A percentile compares a stretch with the other conserved stretches of the same genome.
These are phyloP conservation scores for Elymnias hypermnestra DNA, from an alignment of 1,140 invertebrate species.

Conservation along the genomic window DNA sequence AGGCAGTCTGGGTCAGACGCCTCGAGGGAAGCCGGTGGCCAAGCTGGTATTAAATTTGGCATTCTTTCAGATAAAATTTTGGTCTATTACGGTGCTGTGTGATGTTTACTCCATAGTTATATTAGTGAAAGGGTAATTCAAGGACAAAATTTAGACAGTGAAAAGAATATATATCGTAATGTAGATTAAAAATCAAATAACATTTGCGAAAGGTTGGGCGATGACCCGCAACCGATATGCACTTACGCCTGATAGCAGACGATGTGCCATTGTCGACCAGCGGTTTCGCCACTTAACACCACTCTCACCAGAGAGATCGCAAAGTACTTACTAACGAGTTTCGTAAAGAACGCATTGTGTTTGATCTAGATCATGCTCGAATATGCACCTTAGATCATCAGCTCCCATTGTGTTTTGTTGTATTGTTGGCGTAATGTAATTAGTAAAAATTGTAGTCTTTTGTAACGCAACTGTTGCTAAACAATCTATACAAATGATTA, in stretches of 20 bases:
- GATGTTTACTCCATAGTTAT: too few species aligned
- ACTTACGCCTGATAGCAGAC: conserved; percentile 34
- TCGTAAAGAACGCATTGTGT: conserved; percentile 65
- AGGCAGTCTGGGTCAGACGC: too few species aligned
- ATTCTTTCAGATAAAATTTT: too few species aligned
- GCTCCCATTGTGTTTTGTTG: conserved; percentile 32
- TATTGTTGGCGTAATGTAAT: conserved; percentile 12
- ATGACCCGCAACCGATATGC: conserved; percentile 50
- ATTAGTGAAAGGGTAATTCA: too few species aligned
- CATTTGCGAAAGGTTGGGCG: conserved; percentile 65
- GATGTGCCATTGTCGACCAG: conserved; percentile 45
- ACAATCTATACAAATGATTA: too few species aligned
- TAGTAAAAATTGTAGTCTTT: conserved; percentile 8
- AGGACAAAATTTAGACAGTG: too few species aligned
- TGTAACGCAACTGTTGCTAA: conserved; percentile 10
- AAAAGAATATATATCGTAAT: too few species aligned
- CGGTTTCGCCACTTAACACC: conserved; percentile 62
- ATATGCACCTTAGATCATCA: conserved; percentile 33
- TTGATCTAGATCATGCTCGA: conserved; percentile 57
- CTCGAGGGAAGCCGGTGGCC: too few species aligned
- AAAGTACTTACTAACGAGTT: conserved; percentile 64
- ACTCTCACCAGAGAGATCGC: conserved; percentile 64
- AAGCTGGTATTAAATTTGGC: too few species aligned
- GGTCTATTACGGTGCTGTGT: too few species aligned
- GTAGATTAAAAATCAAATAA: too few species aligned